Evolutionary conservation across 2,888 invertebrate species (phyloP).

Genomic region (Drosophila bunnanda): DNA sequence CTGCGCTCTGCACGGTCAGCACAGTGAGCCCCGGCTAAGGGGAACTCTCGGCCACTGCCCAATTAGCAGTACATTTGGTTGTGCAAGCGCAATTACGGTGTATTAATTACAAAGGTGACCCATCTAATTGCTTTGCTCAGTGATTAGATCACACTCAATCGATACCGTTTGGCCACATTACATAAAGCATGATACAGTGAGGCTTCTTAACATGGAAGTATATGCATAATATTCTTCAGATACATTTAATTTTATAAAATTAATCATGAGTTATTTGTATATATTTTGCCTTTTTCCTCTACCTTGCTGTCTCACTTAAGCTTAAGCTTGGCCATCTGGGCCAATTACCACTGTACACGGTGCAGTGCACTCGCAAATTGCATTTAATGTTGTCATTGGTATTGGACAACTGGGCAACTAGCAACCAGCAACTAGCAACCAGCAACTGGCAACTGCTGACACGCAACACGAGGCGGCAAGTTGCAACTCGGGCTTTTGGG

Average conservation of each 20-base stretch:
- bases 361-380: constrained; percentile 38
- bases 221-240: not conserved
- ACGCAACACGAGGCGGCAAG: constrained; percentile 26
- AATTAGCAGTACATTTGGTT: constrained; percentile 14
- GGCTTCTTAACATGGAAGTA: not conserved
- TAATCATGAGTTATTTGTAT: not conserved
- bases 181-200: not conserved
- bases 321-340: not conserved
- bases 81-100: constrained; percentile 5
- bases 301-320: too few relatives aligned
- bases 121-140: constrained; percentile 15
- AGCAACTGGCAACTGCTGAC: constrained; percentile 20
- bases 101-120: constrained; percentile 25
- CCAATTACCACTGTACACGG: constrained; percentile 37
- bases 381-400: constrained; percentile 65
- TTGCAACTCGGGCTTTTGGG: constrained; percentile 6
- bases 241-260: not conserved
- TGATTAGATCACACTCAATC: constrained; percentile 3
- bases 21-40: constrained; percentile 38
- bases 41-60: not conserved
- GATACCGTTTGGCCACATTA: not conserved
- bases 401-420: constrained; percentile 11
- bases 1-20: constrained; percentile 36
- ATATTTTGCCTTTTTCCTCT: too few relatives aligned
- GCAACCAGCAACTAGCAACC: constrained; percentile 8